phyloP scores from a whole-genome alignment of 2,888 invertebrate species.

The Steinernema carpocapsae region DNA sequence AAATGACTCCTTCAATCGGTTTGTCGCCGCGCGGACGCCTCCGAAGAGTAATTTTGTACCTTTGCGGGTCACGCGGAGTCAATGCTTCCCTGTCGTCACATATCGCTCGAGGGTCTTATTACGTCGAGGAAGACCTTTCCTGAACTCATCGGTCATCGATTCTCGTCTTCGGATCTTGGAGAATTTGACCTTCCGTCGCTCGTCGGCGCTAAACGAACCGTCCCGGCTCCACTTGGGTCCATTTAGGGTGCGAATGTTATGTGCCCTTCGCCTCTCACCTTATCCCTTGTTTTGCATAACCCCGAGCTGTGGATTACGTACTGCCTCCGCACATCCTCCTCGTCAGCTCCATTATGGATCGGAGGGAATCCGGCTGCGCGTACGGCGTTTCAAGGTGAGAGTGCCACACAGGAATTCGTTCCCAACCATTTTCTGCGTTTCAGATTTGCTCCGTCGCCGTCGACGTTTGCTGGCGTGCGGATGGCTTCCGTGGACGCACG shows the following conservation, averaged over 20 bases:
- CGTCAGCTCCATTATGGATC: conserved; percentile 31
- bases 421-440: background rate
- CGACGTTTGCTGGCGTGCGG: background rate
- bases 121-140: background rate
- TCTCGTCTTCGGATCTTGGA: background rate
- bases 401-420: background rate
- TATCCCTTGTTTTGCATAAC: background rate
- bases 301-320: background rate
- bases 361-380: conserved; percentile 28
- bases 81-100: background rate
- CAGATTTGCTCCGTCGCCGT: conserved; percentile 11
- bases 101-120: background rate
- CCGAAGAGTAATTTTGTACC: conserved; percentile 31
- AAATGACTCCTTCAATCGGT: conserved; percentile 30
- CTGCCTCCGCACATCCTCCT: conserved; percentile 2
- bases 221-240: conserved; percentile 15
- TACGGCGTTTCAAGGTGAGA: conserved; percentile 5
- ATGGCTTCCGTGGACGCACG: conserved; percentile 19
- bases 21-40: conserved; percentile 31
- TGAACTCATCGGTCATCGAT: background rate
- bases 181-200: background rate
- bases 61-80: conserved; percentile 22
- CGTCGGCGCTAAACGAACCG: conserved; percentile 2
- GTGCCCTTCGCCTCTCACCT: background rate
- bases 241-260: background rate